Evolutionary conservation across 2,113 vertebrate genomes (phyloP).

Genomic region (Dromas ardeola): DNA sequence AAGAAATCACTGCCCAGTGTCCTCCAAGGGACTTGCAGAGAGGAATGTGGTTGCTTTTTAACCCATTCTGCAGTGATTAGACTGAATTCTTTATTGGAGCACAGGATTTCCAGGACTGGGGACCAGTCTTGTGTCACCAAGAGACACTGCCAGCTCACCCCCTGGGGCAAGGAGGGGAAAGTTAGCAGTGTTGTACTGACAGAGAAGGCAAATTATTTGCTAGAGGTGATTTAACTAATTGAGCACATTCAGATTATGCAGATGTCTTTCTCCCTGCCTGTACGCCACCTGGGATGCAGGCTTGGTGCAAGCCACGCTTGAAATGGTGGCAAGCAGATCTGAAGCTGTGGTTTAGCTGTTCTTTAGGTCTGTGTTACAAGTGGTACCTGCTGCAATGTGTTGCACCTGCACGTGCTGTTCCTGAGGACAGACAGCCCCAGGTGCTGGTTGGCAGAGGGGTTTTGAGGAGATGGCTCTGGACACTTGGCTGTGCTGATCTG

Average conservation of each 20-base stretch:
- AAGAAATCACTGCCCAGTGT: neutral
- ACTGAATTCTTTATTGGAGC: neutral
- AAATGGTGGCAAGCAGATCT: neutral
- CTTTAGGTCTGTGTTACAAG: neutral
- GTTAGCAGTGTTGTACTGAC: neutral
- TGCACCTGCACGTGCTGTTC: fast-evolving
- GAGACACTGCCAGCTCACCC: neutral
- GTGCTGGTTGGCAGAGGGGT: neutral
- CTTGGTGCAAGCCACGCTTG: neutral
- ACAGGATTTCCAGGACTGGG: neutral
- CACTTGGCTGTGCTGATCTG: neutral
- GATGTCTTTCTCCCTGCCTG: neutral
- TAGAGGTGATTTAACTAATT: neutral
- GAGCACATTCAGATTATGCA: neutral
- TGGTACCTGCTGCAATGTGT: neutral
- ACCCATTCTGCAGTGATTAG: neutral
- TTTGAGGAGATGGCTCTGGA: neutral
- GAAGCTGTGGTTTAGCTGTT: neutral
- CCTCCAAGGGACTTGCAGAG: neutral
- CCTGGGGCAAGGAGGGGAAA: neutral
- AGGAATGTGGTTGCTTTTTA: neutral
- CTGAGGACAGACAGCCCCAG: neutral
- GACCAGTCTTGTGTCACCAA: neutral
- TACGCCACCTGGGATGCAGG: neutral
- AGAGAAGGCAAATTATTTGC: neutral